A percentile compares a stretch with the other conserved stretches of the same genome.
Evolutionary conservation across 2,888 invertebrate genomes (phyloP).

Genomic region (Ochlodes sylvanus): DNA sequence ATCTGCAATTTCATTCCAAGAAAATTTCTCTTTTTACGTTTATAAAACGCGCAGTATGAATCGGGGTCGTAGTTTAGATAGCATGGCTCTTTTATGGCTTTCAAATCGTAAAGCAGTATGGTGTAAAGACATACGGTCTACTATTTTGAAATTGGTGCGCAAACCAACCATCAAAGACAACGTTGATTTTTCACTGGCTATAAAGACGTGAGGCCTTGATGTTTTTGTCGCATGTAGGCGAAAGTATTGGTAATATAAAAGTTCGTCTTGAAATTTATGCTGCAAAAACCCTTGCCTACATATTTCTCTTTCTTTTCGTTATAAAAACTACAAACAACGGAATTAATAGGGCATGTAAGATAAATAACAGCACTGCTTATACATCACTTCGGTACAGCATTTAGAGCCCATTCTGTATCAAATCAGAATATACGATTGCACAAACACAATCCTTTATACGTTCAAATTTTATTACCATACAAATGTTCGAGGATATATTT

Average conservation of each 20-base stretch:
- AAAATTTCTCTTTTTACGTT: conserved; percentile 27
- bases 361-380: neutral
- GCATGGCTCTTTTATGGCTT: conserved; percentile 49
- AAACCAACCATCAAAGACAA: conserved; percentile 48
- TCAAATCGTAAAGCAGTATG: conserved; percentile 53
- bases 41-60: conserved; percentile 26
- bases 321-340: neutral
- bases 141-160: conserved; percentile 47
- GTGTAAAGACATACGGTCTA: conserved; percentile 51
- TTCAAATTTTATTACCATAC: conserved; percentile 39
- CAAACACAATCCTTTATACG: conserved; percentile 9
- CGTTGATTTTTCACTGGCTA: conserved; percentile 37
- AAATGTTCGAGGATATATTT: conserved; percentile 60
- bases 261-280: conserved; percentile 15
- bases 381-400: neutral
- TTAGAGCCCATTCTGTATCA: neutral
- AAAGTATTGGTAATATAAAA: conserved; percentile 28
- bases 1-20: conserved; percentile 29
- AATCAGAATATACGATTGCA: neutral
- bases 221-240: conserved; percentile 25
- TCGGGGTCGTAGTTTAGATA: conserved; percentile 44
- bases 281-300: conserved; percentile 8
- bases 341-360: neutral
- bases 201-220: conserved; percentile 37
- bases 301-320: neutral